Evolutionary conservation across 2,797 vertebrate species (phyloP).

Genomic region (Clarias laeviceps): DNA sequence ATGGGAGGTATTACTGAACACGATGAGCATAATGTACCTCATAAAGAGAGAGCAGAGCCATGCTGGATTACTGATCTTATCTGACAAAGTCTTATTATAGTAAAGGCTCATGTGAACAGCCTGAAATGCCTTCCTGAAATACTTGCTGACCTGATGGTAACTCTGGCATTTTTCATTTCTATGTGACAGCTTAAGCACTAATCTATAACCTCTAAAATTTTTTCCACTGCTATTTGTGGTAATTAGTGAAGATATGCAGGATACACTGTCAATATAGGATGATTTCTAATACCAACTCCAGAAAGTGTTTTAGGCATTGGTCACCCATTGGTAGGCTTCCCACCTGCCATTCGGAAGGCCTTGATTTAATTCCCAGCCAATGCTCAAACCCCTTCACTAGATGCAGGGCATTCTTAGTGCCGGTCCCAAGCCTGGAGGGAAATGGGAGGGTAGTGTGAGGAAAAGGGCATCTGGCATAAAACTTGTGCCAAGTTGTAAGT

Average conservation of each 20-base stretch:
- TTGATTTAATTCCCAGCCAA: no score
- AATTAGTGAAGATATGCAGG: neutral
- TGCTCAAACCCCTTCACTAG: no score
- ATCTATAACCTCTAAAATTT: neutral
- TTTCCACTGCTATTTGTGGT: neutral
- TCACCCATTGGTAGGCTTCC: no score
- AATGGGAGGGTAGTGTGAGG: no score
- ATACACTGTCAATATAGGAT: neutral
- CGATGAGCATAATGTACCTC: conserved; percentile 56
- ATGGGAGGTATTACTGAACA: conserved; percentile 57
- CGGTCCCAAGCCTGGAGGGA: no score
- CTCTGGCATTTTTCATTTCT: conserved; percentile 39
- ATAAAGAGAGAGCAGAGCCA: conserved; percentile 48
- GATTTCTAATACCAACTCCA: neutral
- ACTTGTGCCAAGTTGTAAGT: no score
- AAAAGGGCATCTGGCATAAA: no score
- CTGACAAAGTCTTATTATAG: conserved; percentile 55
- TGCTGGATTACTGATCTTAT: conserved; percentile 59
- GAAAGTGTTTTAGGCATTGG: no score
- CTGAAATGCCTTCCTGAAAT: conserved; percentile 46
- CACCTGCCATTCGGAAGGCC: no score
- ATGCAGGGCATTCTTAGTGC: no score
- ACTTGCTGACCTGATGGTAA: conserved; percentile 25
- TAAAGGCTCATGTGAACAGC: conserved; percentile 47
- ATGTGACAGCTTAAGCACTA: conserved; percentile 19